These are phyloP conservation scores for Leptinotarsa rubiginosa DNA, from an alignment of 2,888 invertebrate species.

Conservation along the genomic window DNA sequence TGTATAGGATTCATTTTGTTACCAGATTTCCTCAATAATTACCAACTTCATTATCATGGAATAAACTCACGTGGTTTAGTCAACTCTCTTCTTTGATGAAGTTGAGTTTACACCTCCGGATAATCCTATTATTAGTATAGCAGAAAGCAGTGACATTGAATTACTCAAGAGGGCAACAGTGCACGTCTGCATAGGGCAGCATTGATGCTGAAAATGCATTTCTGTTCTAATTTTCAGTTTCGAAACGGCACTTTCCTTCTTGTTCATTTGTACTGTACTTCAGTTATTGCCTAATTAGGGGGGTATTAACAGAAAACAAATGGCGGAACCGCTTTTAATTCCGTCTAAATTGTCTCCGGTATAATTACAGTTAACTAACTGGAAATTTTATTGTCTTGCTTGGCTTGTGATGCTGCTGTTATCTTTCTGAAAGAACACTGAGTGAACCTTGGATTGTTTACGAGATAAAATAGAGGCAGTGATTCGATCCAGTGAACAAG, in stretches of 20 bases:
- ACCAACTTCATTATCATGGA: too few species aligned
- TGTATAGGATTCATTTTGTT: too few species aligned
- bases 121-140: background rate
- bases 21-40: too few species aligned
- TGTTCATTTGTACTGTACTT: slow-evolving; percentile 44
- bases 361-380: slow-evolving; percentile 50
- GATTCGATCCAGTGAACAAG: background rate
- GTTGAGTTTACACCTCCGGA: background rate
- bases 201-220: slow-evolving; percentile 55
- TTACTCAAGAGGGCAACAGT: background rate
- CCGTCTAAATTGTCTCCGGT: slow-evolving; percentile 47
- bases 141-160: background rate
- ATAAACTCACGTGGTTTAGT: too few species aligned
- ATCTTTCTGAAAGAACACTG: slow-evolving; percentile 23
- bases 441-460: background rate
- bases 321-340: slow-evolving; percentile 52
- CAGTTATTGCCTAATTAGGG: slow-evolving; percentile 53
- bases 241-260: slow-evolving; percentile 50
- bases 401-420: slow-evolving; percentile 28
- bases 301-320: slow-evolving; percentile 49
- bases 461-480: background rate
- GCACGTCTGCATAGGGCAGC: too few species aligned
- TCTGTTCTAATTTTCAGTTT: slow-evolving; percentile 52
- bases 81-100: background rate
- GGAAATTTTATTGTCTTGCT: slow-evolving; percentile 45